Evolutionary conservation across 2,797 vertebrate species (phyloP).

Genomic region (Premnoplex brunnescens): DNA sequence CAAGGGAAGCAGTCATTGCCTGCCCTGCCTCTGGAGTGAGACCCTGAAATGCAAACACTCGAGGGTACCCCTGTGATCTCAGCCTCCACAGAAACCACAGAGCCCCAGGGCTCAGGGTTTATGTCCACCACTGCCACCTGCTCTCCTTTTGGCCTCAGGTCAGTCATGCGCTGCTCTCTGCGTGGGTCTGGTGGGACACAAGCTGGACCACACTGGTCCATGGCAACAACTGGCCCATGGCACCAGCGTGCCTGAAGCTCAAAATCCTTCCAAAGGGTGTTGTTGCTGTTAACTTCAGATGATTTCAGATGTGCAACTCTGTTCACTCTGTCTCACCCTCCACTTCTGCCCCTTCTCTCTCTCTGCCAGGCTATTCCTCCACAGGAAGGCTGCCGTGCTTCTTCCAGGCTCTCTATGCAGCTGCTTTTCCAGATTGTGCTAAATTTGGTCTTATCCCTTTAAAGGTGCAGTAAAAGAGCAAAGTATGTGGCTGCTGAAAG

Average conservation of each 20-base stretch:
- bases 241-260: background rate
- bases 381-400: background rate
- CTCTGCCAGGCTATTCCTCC: background rate
- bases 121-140: background rate
- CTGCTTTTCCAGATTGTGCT: background rate
- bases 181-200: fast-evolving
- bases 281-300: fast-evolving
- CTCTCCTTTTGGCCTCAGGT: background rate
- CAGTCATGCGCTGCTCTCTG: fast-evolving
- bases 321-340: background rate
- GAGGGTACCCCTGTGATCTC: background rate
- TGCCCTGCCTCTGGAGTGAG: background rate
- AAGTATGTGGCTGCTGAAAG: background rate
- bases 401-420: background rate
- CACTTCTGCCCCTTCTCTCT: background rate
- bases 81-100: background rate
- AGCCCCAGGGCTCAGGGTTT: background rate
- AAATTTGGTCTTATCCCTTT: background rate
- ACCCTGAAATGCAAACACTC: background rate
- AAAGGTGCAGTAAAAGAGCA: background rate
- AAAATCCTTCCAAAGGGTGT: background rate
- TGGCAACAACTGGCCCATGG: background rate
- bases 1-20: background rate
- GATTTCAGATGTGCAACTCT: fast-evolving
- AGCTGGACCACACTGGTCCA: background rate